phyloP scores from a whole-genome alignment of 1,140 invertebrate species.

The Apolygus lucorum region DNA sequence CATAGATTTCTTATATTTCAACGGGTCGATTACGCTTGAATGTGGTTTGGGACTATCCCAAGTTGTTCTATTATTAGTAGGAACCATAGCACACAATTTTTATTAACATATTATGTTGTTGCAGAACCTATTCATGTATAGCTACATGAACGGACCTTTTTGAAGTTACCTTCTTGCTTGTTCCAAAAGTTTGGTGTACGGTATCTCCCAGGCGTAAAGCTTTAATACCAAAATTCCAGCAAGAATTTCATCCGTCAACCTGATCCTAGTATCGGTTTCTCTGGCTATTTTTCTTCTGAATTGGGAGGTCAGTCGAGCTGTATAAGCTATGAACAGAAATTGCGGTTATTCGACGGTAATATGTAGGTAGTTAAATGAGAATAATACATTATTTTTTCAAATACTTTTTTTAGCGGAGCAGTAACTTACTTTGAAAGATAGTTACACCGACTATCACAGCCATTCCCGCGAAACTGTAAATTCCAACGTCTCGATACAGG shows the following conservation, averaged over 20 bases:
- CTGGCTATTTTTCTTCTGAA: slow-evolving; percentile 53
- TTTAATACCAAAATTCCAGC: slow-evolving; percentile 66
- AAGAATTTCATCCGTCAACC: slow-evolving; percentile 71
- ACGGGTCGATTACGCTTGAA: no score
- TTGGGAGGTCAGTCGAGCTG: slow-evolving; percentile 55
- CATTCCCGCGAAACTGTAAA: slow-evolving; percentile 58
- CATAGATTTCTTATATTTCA: no score
- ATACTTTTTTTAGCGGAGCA: no score
- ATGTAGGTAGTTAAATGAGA: no score
- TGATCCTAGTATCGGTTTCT: slow-evolving; percentile 63
- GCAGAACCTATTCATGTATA: no score
- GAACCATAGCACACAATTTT: no score
- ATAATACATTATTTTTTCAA: no score
- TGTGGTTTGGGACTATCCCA: no score
- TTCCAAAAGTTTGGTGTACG: slow-evolving; percentile 53
- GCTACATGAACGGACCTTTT: slow-evolving; percentile 1
- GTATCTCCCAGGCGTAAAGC: slow-evolving; percentile 71
- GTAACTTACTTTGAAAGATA: slow-evolving; percentile 58
- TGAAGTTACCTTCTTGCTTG: slow-evolving; percentile 45
- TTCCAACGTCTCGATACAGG: slow-evolving; percentile 53
- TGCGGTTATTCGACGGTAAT: no score
- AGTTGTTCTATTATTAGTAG: no score
- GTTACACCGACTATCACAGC: slow-evolving; percentile 57
- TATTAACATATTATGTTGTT: no score
- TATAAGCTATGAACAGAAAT: slow-evolving; percentile 47